phyloP scores from a whole-genome alignment of 2,113 vertebrate genomes.

The Dasyprocta punctata region DNA sequence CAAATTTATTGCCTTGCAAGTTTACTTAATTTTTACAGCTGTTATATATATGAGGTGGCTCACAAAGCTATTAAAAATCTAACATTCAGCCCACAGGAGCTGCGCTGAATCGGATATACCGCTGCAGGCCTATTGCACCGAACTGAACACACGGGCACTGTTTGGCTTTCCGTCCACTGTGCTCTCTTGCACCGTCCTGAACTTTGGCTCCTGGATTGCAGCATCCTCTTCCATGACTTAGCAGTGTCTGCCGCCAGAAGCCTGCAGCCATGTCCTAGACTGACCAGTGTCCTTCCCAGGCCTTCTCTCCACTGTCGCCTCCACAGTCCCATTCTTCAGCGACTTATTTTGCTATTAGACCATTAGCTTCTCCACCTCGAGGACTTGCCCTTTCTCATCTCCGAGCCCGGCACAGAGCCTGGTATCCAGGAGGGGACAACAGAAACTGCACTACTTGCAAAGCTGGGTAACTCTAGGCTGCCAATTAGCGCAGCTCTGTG shows the following conservation, averaged over 20 bases:
- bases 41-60: background rate
- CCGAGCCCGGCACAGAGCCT: background rate
- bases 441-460: background rate
- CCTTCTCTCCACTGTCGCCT: rapidly evolving
- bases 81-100: background rate
- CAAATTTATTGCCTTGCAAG: background rate
- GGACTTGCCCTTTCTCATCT: background rate
- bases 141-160: rapidly evolving
- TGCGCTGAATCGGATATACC: background rate
- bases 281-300: background rate
- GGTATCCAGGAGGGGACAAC: background rate
- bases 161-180: too few species aligned
- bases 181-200: too few species aligned
- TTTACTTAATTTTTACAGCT: background rate
- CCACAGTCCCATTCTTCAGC: background rate
- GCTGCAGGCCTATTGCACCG: background rate
- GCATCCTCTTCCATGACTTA: rapidly evolving
- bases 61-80: background rate
- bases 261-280: background rate
- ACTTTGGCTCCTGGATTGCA: background rate
- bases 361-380: background rate
- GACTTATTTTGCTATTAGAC: background rate
- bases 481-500: background rate
- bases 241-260: background rate
- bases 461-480: background rate